Evolutionary conservation across 2,888 invertebrate genomes (phyloP).

Genomic region (Phaedon cochleariae): DNA sequence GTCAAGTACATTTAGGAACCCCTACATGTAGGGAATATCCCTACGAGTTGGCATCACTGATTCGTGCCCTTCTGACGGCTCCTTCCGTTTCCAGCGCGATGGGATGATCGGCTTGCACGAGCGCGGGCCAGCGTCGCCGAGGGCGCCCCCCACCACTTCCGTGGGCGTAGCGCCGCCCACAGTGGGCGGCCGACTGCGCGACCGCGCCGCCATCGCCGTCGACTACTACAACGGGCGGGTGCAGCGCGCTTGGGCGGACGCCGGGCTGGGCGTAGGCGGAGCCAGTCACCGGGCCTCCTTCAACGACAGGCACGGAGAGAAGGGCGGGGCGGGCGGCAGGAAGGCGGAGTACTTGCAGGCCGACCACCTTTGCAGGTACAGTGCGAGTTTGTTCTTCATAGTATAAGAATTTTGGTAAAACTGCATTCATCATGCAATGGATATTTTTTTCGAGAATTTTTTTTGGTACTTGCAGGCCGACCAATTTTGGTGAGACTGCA

Average conservation of each 20-base stretch:
- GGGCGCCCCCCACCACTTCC: slow-evolving; percentile 53
- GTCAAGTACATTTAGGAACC: too few relatives aligned
- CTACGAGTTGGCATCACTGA: too few relatives aligned
- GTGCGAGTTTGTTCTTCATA: too few relatives aligned
- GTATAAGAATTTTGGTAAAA: too few relatives aligned
- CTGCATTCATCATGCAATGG: too few relatives aligned
- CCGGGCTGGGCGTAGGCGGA: slow-evolving; percentile 60
- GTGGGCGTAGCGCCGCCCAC: slow-evolving; percentile 17
- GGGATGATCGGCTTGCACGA: slow-evolving; percentile 65
- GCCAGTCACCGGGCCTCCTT: slow-evolving; percentile 57
- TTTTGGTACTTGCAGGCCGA: too few relatives aligned
- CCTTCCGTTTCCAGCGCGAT: slow-evolving; percentile 63
- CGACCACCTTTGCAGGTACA: slow-evolving; percentile 71
- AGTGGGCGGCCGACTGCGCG: slow-evolving; percentile 49
- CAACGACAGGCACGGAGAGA: slow-evolving; percentile 52
- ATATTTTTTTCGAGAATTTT: too few relatives aligned
- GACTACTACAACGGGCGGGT: slow-evolving; percentile 67
- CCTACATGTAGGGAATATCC: too few relatives aligned
- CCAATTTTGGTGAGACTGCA: too few relatives aligned
- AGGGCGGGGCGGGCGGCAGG: slow-evolving; percentile 12
- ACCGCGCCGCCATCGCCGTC: slow-evolving; percentile 64
- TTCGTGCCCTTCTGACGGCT: slow-evolving; percentile 26
- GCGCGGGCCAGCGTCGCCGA: slow-evolving; percentile 62
- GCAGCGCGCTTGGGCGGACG: slow-evolving; percentile 62
- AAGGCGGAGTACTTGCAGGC: slow-evolving; percentile 44